Conservation (phyloP, 1,140 invertebrate genomes). For the Calliphora vicina region DNA sequence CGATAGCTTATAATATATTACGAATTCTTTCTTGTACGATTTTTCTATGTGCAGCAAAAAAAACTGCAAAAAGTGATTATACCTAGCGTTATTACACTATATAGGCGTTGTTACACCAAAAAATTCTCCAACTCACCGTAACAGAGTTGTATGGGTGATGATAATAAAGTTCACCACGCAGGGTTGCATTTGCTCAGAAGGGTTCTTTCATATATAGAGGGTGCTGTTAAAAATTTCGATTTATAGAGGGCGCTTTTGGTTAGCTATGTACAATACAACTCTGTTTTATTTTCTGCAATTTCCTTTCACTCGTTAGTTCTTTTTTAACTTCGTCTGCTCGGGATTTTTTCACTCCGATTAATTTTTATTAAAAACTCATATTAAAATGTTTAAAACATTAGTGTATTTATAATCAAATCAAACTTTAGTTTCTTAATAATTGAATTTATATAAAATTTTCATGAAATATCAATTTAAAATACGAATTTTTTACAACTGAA, state of each 20-base stretch:
- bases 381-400: background rate
- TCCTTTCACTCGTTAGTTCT: conserved; percentile 3
- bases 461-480: background rate
- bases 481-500: background rate
- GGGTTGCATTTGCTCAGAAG: too few species aligned
- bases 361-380: background rate
- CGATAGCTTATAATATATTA: background rate
- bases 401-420: background rate
- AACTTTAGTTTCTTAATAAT: background rate
- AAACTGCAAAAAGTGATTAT: conserved; percentile 11
- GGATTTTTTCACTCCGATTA: background rate
- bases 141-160: background rate
- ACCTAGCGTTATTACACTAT: background rate
- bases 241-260: too few species aligned
- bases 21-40: background rate
- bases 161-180: too few species aligned
- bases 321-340: conserved; percentile 8
- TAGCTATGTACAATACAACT: background rate
- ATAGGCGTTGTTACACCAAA: background rate
- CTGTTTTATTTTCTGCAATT: background rate
- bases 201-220: too few species aligned
- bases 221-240: too few species aligned
- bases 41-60: conserved; percentile 7
- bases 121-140: background rate
- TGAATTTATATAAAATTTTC: background rate